Evolutionary conservation across 1,140 invertebrate species (phyloP).

Genomic region (Microplitis demolitor): DNA sequence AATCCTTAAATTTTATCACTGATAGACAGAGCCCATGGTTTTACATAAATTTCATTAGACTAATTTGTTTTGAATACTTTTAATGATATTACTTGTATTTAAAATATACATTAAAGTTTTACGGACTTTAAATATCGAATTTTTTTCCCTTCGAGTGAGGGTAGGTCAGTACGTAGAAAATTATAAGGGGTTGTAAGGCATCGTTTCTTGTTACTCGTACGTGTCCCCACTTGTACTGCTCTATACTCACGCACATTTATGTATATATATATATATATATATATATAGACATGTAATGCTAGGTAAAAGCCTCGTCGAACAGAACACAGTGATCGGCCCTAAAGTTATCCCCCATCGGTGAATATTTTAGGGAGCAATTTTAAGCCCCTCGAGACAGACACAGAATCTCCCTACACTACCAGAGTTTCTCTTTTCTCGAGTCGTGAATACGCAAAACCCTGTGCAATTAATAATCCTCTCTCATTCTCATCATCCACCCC

Average conservation of each 20-base stretch:
- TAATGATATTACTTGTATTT: neutral
- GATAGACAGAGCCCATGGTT: too few species aligned
- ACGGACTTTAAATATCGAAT: neutral
- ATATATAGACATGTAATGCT: neutral
- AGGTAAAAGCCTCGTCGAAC: slow-evolving; percentile 13
- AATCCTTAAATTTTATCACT: too few species aligned
- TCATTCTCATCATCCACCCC: too few species aligned
- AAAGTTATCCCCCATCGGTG: slow-evolving; percentile 28
- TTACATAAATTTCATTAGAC: too few species aligned
- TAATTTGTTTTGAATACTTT: too few species aligned
- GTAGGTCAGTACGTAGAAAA: slow-evolving; percentile 27
- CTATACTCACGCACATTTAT: neutral
- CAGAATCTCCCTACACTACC: too few species aligned
- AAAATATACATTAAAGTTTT: neutral
- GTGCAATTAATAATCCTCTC: too few species aligned
- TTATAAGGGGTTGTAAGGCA: slow-evolving; percentile 20
- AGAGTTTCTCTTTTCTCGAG: slow-evolving; percentile 1
- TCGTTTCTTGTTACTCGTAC: slow-evolving; percentile 19
- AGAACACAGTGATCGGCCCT: neutral
- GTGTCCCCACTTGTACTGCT: neutral
- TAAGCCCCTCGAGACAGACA: slow-evolving; percentile 26
- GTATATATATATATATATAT: too few species aligned
- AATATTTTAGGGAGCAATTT: slow-evolving; percentile 50
- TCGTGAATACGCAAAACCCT: too few species aligned
- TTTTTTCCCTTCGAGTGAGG: slow-evolving; percentile 17